Conservation (phyloP, 2,888 invertebrate genomes). For the Danaus chrysippus region DNA sequence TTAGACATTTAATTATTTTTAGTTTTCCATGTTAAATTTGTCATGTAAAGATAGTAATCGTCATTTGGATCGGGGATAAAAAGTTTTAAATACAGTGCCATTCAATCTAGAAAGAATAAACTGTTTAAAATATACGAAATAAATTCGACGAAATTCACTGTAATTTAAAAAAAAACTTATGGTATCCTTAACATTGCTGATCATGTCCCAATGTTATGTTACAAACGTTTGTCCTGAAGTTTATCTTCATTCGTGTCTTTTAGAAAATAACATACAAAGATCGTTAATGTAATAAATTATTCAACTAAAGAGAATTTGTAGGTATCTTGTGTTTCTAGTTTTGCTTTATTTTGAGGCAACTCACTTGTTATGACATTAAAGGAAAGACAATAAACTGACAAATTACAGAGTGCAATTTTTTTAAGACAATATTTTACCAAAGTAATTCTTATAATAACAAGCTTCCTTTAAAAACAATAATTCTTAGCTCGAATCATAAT, state of each 20-base stretch:
- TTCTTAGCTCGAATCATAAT: no score
- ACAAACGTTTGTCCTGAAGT: not conserved
- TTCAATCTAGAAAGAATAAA: no score
- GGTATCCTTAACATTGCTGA: not conserved
- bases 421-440: not conserved
- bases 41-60: no score
- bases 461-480: no score
- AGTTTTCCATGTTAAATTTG: no score
- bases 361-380: not conserved
- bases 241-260: conserved; percentile 1
- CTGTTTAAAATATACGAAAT: no score
- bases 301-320: not conserved
- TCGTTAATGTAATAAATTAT: not conserved
- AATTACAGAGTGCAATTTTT: no score
- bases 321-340: not conserved
- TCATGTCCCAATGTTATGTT: not conserved
- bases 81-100: no score
- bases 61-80: no score
- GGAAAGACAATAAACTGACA: not conserved
- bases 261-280: not conserved
- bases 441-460: not conserved
- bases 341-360: not conserved
- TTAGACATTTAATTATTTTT: no score
- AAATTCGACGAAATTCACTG: no score
- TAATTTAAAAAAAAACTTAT: not conserved